phyloP scores from a whole-genome alignment of 1,140 invertebrate species.

The Achatina immaculata region DNA sequence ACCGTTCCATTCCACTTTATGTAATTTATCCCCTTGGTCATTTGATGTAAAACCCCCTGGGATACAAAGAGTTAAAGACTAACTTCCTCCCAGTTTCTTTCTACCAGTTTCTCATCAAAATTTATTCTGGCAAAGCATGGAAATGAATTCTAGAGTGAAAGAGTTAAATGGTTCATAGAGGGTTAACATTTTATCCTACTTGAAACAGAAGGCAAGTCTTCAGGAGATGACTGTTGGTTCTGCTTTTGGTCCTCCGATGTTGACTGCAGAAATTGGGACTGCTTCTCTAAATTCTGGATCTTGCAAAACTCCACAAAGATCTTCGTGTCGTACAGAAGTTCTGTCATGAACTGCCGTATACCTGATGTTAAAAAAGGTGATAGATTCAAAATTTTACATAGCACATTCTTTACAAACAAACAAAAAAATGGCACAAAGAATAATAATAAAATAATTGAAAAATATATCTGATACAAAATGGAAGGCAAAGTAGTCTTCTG shows the following conservation, averaged over 20 bases:
- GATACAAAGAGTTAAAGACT: too few species aligned
- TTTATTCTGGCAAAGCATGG: too few species aligned
- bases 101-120: too few species aligned
- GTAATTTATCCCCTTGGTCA: too few species aligned
- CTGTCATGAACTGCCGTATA: slow-evolving; percentile 65
- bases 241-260: background rate
- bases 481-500: too few species aligned
- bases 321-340: slow-evolving; percentile 64
- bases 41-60: too few species aligned
- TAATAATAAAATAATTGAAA: background rate
- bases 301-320: slow-evolving; percentile 54
- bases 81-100: too few species aligned
- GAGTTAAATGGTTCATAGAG: too few species aligned
- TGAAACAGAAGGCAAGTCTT: background rate
- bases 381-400: background rate
- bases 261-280: background rate
- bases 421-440: slow-evolving; percentile 1
- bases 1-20: too few species aligned
- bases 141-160: too few species aligned
- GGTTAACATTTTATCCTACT: background rate
- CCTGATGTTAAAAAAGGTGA: slow-evolving; percentile 48
- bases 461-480: background rate
- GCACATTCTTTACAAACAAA: background rate
- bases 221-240: background rate
- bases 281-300: slow-evolving; percentile 14